These are phyloP conservation scores for Acleris sparsana DNA, from an alignment of 2,888 invertebrate species.

Conservation along the genomic window DNA sequence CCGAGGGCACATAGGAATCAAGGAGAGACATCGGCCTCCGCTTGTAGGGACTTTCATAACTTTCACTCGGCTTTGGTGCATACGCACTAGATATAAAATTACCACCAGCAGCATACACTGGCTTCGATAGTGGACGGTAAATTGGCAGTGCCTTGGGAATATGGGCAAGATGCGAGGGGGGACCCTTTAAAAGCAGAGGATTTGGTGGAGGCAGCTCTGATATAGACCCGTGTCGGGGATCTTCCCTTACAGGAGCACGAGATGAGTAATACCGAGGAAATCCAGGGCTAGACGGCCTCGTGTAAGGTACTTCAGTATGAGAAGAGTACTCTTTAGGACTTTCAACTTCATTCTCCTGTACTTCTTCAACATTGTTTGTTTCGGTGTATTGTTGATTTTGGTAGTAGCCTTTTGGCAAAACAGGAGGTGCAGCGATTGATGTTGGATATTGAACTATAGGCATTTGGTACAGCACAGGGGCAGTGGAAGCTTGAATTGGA, in stretches of 20 bases:
- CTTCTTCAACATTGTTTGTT: constrained; percentile 60
- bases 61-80: constrained; percentile 56
- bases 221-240: constrained; percentile 54
- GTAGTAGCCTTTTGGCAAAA: constrained; percentile 58
- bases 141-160: constrained; percentile 71
- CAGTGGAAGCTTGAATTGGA: constrained; percentile 51
- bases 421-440: constrained; percentile 56
- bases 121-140: constrained; percentile 64
- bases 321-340: constrained; percentile 55
- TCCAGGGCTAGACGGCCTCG: constrained; percentile 50
- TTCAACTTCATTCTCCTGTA: constrained; percentile 55
- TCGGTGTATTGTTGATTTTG: constrained; percentile 57
- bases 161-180: constrained; percentile 66
- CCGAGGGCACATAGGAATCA: constrained; percentile 85
- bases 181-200: constrained; percentile 62
- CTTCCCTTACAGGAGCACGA: constrained; percentile 59
- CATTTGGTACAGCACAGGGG: constrained; percentile 53
- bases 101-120: constrained; percentile 61
- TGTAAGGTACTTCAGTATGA: constrained; percentile 57
- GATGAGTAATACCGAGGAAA: constrained; percentile 67
- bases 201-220: constrained; percentile 68
- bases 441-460: constrained; percentile 63
- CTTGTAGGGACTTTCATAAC: constrained; percentile 55
- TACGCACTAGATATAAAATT: constrained; percentile 51
- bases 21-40: constrained; percentile 78